Conservation (phyloP, 2,113 vertebrate genomes). For the Tinamus guttatus region DNA sequence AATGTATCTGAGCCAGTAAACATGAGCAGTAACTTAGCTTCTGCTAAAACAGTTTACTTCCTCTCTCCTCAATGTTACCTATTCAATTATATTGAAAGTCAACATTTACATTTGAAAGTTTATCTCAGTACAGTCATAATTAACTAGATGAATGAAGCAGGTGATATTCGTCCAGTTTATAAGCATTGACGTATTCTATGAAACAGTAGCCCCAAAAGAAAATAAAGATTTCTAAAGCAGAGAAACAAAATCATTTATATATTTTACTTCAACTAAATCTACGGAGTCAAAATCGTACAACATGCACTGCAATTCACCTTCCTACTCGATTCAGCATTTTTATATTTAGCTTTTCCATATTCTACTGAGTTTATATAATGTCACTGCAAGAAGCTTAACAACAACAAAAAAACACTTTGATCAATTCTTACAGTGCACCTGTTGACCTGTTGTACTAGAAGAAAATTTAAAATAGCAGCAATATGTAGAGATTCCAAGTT, state of each 20-base stretch:
- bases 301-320: not conserved
- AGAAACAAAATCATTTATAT: not conserved
- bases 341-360: not conserved
- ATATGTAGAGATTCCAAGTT: not conserved
- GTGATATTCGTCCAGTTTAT: not conserved
- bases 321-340: not conserved
- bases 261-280: not conserved
- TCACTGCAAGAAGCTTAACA: not conserved
- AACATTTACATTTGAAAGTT: not conserved
- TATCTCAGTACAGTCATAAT: not conserved
- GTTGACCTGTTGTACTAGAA: not conserved
- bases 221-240: rapidly evolving
- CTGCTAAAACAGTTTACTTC: not conserved
- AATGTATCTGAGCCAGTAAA: not conserved
- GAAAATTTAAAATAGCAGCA: not conserved
- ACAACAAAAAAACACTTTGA: too few species aligned
- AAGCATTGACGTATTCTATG: not conserved
- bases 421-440: not conserved
- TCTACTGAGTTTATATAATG: not conserved
- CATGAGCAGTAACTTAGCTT: not conserved
- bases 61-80: not conserved
- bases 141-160: not conserved
- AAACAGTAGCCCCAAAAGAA: not conserved
- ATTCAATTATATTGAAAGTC: not conserved
- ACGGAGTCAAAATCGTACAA: not conserved